phyloP scores from a whole-genome alignment of 2,113 vertebrate genomes.

The Onychostoma macrolepis region DNA sequence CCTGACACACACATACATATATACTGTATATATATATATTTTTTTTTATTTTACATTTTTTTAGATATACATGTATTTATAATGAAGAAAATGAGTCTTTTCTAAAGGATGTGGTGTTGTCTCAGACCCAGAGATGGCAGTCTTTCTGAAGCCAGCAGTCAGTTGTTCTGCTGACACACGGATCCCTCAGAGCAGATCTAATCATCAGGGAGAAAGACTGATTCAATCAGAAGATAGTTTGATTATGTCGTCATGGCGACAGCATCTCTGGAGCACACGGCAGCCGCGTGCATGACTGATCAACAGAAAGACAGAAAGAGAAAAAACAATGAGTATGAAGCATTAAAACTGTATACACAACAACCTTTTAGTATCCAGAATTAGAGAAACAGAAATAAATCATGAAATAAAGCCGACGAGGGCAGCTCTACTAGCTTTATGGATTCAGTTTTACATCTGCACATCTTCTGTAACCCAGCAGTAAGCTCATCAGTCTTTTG shows the following conservation, averaged over 20 bases:
- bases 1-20: too few relatives aligned
- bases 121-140: slow-evolving; percentile 8
- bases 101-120: neutral
- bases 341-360: slow-evolving; percentile 3
- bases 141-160: slow-evolving; percentile 8
- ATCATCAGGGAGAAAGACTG: slow-evolving; percentile 5
- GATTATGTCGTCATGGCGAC: slow-evolving; percentile 47
- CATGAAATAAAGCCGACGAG: neutral
- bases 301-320: neutral
- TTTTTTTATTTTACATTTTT: neutral
- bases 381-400: neutral
- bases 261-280: slow-evolving; percentile 25
- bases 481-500: neutral
- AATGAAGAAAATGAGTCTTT: neutral
- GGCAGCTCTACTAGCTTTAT: neutral
- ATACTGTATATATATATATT: too few relatives aligned
- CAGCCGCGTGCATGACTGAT: slow-evolving; percentile 18
- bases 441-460: neutral
- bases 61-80: neutral
- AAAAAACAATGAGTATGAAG: neutral
- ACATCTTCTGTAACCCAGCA: neutral
- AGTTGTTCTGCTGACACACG: slow-evolving; percentile 13
- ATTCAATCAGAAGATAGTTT: slow-evolving; percentile 49
- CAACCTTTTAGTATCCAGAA: neutral
- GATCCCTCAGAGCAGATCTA: slow-evolving; percentile 30